phyloP scores from a whole-genome alignment of 2,888 invertebrate species.

The Strigamia maritima region DNA sequence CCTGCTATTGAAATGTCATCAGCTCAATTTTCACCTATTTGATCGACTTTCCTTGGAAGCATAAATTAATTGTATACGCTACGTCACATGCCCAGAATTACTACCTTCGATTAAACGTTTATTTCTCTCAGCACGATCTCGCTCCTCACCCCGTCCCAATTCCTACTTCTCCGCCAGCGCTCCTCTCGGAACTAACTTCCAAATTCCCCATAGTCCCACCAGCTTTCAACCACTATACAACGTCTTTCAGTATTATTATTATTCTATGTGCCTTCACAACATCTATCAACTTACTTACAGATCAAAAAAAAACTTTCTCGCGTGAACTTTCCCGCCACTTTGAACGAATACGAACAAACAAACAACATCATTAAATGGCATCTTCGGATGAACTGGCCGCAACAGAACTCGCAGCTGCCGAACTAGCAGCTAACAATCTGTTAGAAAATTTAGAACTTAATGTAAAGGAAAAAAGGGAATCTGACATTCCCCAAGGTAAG shows the following conservation, averaged over 20 bases:
- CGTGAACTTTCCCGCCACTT: neutral
- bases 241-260: neutral
- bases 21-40: neutral
- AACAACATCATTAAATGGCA: neutral
- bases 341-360: neutral
- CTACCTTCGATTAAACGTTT: slow-evolving; percentile 6
- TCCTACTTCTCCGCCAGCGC: slow-evolving; percentile 8
- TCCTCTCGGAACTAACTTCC: neutral
- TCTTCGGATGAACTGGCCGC: neutral
- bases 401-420: neutral
- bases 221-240: neutral
- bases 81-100: neutral
- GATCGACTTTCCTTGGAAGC: neutral
- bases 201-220: neutral
- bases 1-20: neutral
- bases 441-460: neutral
- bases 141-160: slow-evolving; percentile 1
- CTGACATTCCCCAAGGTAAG: neutral
- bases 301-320: neutral
- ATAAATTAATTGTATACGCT: neutral
- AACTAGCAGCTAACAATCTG: neutral
- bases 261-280: neutral
- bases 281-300: neutral
- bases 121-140: neutral
- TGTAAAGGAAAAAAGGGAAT: neutral